These are phyloP conservation scores for Xenus cinereus DNA, from an alignment of 2,113 vertebrate species.

Conservation along the genomic window DNA sequence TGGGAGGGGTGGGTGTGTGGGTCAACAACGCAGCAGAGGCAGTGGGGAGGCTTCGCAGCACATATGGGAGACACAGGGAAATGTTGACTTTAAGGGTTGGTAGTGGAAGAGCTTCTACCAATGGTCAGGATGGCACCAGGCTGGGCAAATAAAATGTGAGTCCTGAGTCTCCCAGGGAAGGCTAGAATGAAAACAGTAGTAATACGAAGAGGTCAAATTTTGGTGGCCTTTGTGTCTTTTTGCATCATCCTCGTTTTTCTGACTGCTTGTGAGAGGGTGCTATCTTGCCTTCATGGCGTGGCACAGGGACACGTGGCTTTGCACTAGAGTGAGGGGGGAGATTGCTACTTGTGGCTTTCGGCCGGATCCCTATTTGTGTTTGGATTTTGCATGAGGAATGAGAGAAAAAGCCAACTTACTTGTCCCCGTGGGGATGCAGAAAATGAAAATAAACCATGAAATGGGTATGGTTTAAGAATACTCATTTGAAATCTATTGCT, in stretches of 20 bases:
- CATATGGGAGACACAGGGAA: accelerated
- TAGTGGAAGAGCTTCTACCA: not conserved
- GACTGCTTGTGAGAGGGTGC: not conserved
- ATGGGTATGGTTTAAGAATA: not conserved
- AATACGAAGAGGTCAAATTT: not conserved
- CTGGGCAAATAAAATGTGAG: not conserved
- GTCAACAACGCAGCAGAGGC: not conserved
- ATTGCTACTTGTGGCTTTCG: not conserved
- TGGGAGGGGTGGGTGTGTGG: accelerated
- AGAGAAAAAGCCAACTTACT: not conserved
- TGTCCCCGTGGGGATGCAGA: not conserved
- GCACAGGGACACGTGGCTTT: not conserved
- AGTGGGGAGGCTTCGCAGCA: not conserved
- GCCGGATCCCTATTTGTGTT: not conserved
- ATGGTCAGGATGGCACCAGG: not conserved
- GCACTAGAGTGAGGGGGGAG: not conserved
- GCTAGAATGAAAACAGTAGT: not conserved
- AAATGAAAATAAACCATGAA: not conserved
- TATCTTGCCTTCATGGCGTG: not conserved
- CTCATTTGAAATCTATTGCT: not conserved
- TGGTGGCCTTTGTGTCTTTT: not conserved
- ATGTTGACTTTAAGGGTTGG: not conserved
- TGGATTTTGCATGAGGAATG: not conserved
- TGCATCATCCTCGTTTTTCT: not conserved
- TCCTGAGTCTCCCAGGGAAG: not conserved